Percentiles rank a stretch among this genome's conserved stretches.
Evolutionary conservation across 2,797 vertebrate genomes (phyloP).

Genomic region (Rhinophrynus dorsalis): DNA sequence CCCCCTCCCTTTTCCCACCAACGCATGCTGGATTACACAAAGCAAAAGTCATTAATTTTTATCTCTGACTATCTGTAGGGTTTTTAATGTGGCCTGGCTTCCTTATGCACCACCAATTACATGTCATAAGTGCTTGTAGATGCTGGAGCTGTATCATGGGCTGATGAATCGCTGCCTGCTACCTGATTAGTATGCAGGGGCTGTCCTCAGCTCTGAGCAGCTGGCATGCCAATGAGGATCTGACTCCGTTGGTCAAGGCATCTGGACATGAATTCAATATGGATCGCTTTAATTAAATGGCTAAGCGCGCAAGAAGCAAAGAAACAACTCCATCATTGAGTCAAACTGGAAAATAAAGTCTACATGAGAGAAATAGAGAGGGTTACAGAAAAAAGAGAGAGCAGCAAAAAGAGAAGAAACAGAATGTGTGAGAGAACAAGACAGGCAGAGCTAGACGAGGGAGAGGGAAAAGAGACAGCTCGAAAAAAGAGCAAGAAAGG

Average conservation of each 20-base stretch:
- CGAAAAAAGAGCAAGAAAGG: background rate
- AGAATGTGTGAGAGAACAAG: background rate
- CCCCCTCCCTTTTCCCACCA: constrained; percentile 58
- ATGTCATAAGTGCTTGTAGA: constrained; percentile 83
- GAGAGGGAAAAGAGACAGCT: background rate
- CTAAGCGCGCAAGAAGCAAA: constrained; percentile 73
- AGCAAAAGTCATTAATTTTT: constrained; percentile 87
- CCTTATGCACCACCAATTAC: constrained; percentile 82
- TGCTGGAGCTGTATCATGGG: constrained; percentile 71
- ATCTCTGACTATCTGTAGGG: constrained; percentile 82
- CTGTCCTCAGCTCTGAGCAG: constrained; percentile 71
- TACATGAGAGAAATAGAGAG: constrained; percentile 40
- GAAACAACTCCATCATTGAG: constrained; percentile 75
- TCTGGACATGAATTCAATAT: constrained; percentile 81
- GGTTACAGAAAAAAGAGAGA: background rate
- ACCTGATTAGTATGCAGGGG: constrained; percentile 75
- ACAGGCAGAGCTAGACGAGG: background rate
- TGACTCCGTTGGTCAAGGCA: constrained; percentile 76
- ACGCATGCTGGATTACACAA: constrained; percentile 76
- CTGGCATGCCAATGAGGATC: constrained; percentile 79
- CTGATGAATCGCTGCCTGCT: constrained; percentile 78
- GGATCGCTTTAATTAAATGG: constrained; percentile 80
- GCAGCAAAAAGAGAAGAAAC: background rate
- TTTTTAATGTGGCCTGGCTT: constrained; percentile 83
- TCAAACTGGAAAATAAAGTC: constrained; percentile 71